phyloP scores from a whole-genome alignment of 64 coral and sea anemone species.

The Montipora cactus region DNA sequence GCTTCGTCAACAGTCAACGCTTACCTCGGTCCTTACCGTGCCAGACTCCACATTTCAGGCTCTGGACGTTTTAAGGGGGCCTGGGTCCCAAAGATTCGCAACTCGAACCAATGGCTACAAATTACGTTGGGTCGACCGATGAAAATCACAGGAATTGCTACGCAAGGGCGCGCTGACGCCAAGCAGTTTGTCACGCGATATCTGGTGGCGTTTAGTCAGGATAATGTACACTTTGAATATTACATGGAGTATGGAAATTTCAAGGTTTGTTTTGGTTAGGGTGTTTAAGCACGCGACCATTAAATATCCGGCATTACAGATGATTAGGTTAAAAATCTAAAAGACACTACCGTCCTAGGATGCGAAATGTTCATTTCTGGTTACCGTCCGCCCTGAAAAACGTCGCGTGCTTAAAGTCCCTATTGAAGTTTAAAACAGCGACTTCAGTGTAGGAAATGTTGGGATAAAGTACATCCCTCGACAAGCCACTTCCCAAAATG shows the following conservation, averaged over 20 bases:
- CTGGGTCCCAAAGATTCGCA: slow-evolving; percentile 71
- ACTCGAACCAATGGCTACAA: slow-evolving; percentile 83
- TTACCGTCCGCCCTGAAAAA: too few relatives aligned
- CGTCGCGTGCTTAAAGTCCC: too few relatives aligned
- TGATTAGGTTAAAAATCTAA: too few relatives aligned
- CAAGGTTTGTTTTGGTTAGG: slow-evolving; percentile 37
- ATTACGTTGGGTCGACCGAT: slow-evolving; percentile 60
- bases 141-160: slow-evolving; percentile 69
- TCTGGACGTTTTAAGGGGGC: slow-evolving; percentile 64
- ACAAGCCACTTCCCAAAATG: not conserved
- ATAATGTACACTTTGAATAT: slow-evolving; percentile 69
- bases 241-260: slow-evolving; percentile 75
- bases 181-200: slow-evolving; percentile 68
- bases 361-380: too few relatives aligned
- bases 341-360: too few relatives aligned
- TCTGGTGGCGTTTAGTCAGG: slow-evolving; percentile 67
- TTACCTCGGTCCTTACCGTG: slow-evolving; percentile 51
- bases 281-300: too few relatives aligned
- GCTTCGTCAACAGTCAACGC: slow-evolving; percentile 78
- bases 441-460: too few relatives aligned
- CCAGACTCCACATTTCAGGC: slow-evolving; percentile 63
- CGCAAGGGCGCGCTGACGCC: slow-evolving; percentile 60
- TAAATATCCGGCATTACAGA: too few relatives aligned
- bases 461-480: too few relatives aligned
- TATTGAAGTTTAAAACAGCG: too few relatives aligned